Percentiles rank a stretch among this genome's conserved stretches.
phyloP scores from a whole-genome alignment of 2,888 invertebrate species.

The Drosophila leonis region DNA sequence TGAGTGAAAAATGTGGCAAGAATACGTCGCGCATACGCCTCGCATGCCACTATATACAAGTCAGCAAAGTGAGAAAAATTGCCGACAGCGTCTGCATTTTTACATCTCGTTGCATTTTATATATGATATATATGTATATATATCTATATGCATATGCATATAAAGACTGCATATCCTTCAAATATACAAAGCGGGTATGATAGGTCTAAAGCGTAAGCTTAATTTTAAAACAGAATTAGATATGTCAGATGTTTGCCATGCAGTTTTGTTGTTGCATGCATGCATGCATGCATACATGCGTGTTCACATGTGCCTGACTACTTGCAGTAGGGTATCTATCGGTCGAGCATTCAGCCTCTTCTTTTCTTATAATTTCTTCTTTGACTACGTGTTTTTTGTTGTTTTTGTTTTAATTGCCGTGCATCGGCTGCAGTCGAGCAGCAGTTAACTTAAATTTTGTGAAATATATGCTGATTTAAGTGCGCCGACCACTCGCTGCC shows the following conservation, averaged over 20 bases:
- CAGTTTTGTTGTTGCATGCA: not conserved
- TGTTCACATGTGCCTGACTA: not conserved
- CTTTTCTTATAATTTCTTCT: conserved; percentile 2
- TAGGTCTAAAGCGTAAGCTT: not conserved
- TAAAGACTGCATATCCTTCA: not conserved
- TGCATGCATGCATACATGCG: not conserved
- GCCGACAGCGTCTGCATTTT: conserved; percentile 36
- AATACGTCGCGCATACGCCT: conserved; percentile 34
- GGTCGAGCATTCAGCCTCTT: not conserved
- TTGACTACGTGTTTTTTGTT: conserved; percentile 4
- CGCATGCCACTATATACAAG: conserved; percentile 4
- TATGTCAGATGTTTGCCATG: not conserved
- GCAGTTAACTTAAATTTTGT: conserved; percentile 30
- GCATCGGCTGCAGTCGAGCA: conserved; percentile 12
- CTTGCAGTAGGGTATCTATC: not conserved
- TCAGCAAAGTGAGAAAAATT: conserved; percentile 34
- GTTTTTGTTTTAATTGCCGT: conserved; percentile 35
- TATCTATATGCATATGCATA: not conserved
- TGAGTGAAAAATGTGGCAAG: conserved; percentile 2
- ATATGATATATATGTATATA: not conserved
- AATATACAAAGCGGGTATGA: not conserved
- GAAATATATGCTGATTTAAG: conserved; percentile 30
- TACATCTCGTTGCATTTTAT: conserved; percentile 8
- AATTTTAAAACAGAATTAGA: not conserved
- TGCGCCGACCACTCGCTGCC: not conserved